Base-by-base conservation (phyloP, 2,113 vertebrate genomes). In the Crypturellus undulatus region DNA sequence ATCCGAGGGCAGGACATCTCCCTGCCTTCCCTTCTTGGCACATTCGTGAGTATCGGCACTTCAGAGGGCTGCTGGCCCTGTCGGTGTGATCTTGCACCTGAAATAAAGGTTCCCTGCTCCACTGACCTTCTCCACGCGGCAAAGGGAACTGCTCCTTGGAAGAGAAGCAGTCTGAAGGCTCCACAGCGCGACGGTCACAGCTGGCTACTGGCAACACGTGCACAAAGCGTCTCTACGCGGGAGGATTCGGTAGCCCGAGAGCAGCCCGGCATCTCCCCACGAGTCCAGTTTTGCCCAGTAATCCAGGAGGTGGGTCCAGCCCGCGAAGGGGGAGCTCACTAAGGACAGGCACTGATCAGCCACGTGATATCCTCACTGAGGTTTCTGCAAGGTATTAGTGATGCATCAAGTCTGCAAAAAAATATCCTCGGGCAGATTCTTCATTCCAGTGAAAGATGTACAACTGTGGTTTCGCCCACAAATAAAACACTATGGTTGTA, bases 321-420 rank as follows among this genome's bases (percentile, higher is more conserved):
- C 92, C 32, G 0, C 42, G 26, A 75, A 56, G 0, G 9, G 63
- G 63, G 22, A 96, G 82, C 56, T 54, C 69, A 62, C 84, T n/a
- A 34, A 92, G 13, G 40, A 69, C 87, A 95, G 84, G 92, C 87
- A 88, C 70, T 59, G 87, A 94, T 75, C 10, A 93, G 77, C 90
- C 89, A 82, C 52, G 12, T 0, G 34, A 81, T 79, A 79, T 56
- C 90, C 89, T 94, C 91, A 78, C 38, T 70, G 63, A 86, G 73
- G 69, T 82, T 93, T 95, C 83, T 89, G 95, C 83, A 84, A 5
- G 45, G 75, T 89, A 56, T 85, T 62, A 89, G 82, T 60, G 95
- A 97, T 95, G 95, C 95, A 97, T 92, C 94, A 81, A 98, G 93
- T 98, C 97, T 98, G 98, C 97, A 92, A 77, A 95, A 95, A 85